Conservation (phyloP, 1,140 invertebrate species). For the Ostrea edulis region DNA sequence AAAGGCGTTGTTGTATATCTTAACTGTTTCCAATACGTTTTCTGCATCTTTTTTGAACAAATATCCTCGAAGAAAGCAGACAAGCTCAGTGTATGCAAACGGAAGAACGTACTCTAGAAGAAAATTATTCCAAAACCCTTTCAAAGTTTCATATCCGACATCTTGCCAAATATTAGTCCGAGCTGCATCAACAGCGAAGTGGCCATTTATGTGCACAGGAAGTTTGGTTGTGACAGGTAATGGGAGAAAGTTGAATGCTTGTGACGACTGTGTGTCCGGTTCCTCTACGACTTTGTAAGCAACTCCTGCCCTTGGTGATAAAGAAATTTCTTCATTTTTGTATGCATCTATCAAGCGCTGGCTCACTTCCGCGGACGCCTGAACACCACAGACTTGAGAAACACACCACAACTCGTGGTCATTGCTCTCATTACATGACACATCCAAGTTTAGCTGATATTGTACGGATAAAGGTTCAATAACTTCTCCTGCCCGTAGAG, state of each 20-base stretch:
- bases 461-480: not conserved
- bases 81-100: constrained; percentile 61
- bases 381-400: constrained; percentile 63
- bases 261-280: not conserved
- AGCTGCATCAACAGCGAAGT: constrained; percentile 76
- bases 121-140: constrained; percentile 68
- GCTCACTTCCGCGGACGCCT: constrained; percentile 44
- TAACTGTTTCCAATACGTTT: not conserved
- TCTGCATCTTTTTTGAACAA: not conserved
- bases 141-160: constrained; percentile 47
- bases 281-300: constrained; percentile 56
- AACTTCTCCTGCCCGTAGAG: not conserved
- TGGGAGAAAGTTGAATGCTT: constrained; percentile 74
- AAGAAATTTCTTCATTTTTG: constrained; percentile 53
- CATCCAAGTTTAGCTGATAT: constrained; percentile 3
- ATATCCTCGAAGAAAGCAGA: not conserved
- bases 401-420: constrained; percentile 62
- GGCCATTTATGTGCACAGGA: constrained; percentile 75
- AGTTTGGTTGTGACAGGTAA: constrained; percentile 70
- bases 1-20: not conserved
- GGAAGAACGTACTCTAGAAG: constrained; percentile 66
- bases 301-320: constrained; percentile 72
- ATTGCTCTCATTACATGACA: constrained; percentile 23
- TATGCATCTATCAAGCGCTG: constrained; percentile 52
- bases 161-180: constrained; percentile 70